Evolutionary conservation across 2,888 invertebrate genomes (phyloP).

Genomic region (Chrysolina haemoptera): DNA sequence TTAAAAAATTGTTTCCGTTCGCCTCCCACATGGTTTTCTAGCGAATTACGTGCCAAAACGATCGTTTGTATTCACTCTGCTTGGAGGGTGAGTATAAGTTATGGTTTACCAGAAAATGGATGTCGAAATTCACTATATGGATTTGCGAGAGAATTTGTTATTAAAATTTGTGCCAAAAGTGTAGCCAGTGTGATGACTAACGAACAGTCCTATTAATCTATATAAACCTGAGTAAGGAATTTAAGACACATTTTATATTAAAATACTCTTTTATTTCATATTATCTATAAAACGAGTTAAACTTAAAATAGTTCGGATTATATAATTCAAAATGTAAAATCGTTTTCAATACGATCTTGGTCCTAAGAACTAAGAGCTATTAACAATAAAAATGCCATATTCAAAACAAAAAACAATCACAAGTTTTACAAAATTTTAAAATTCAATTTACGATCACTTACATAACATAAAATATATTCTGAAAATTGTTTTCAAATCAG

Average conservation of each 20-base stretch:
- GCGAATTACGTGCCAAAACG: too few relatives aligned
- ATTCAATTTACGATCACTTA: constrained; percentile 17
- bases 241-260: constrained; percentile 20
- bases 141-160: too few relatives aligned
- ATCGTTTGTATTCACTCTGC: too few relatives aligned
- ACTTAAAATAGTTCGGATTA: constrained; percentile 6
- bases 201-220: too few relatives aligned
- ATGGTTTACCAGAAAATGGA: too few relatives aligned
- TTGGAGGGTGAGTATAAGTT: too few relatives aligned
- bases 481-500: constrained; percentile 33
- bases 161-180: too few relatives aligned
- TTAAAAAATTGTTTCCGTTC: too few relatives aligned
- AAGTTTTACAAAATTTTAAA: constrained; percentile 28
- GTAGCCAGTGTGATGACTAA: too few relatives aligned
- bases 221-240: too few relatives aligned
- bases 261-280: constrained; percentile 42
- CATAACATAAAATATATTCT: neutral
- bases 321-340: constrained; percentile 18
- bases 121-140: too few relatives aligned
- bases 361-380: constrained; percentile 26
- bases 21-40: too few relatives aligned
- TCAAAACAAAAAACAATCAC: constrained; percentile 37
- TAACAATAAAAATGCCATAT: constrained; percentile 26
- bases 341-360: constrained; percentile 17
- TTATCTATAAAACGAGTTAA: constrained; percentile 26